phyloP scores from a whole-genome alignment of 1,140 invertebrate species.

The Drosophila pruinosa region DNA sequence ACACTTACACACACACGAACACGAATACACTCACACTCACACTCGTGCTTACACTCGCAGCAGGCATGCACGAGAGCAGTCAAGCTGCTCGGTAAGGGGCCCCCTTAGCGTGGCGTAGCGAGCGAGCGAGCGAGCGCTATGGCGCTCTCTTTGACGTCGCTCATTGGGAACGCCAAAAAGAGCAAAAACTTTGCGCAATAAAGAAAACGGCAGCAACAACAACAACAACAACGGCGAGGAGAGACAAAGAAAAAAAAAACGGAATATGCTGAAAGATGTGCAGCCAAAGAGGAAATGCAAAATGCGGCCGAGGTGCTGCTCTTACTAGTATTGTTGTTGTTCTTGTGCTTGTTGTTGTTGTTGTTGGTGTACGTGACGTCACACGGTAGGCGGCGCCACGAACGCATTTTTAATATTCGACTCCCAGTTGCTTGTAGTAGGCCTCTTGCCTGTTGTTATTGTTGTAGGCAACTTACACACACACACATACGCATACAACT shows the following conservation, averaged over 20 bases:
- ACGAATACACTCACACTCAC: not conserved
- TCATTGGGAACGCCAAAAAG: constrained; percentile 42
- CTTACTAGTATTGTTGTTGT: constrained; percentile 18
- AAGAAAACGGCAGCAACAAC: constrained; percentile 28
- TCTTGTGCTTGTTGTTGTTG: not conserved
- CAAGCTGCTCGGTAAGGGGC: constrained; percentile 16
- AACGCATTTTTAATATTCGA: constrained; percentile 78
- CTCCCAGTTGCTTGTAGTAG: constrained; percentile 23
- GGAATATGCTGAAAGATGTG: constrained; percentile 31
- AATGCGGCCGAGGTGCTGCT: constrained; percentile 51
- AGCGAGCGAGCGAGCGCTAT: constrained; percentile 22
- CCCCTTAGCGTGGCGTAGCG: not conserved
- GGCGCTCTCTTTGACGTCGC: constrained; percentile 47
- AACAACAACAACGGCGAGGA: constrained; percentile 34
- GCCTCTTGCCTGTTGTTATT: constrained; percentile 26
- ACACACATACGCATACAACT: not conserved
- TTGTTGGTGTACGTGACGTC: constrained; percentile 56
- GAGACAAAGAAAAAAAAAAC: constrained; percentile 22
- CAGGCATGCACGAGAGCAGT: constrained; percentile 13
- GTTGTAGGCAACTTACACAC: constrained; percentile 19
- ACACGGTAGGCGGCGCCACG: constrained; percentile 68
- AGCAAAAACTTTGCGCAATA: constrained; percentile 39
- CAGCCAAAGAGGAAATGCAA: constrained; percentile 58
- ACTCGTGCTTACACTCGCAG: constrained; percentile 6
- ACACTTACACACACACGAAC: constrained; percentile 16